These are phyloP conservation scores for Zoroaster sp. DNA, from an alignment of 53 echinoderm and acorn worm species.

Conservation along the genomic window DNA sequence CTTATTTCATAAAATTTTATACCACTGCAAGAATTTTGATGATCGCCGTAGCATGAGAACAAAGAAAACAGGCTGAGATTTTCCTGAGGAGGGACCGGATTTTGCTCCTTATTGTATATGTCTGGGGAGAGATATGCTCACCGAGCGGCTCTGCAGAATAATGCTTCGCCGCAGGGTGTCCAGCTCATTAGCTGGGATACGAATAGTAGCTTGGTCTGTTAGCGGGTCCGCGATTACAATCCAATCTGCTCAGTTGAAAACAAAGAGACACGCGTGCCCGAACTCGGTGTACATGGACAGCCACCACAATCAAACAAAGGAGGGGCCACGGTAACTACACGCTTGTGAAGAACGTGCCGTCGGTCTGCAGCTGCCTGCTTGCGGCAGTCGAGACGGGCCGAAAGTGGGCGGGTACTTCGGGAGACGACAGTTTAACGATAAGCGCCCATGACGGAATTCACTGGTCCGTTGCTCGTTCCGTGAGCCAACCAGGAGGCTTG, in stretches of 20 bases:
- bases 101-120: background rate
- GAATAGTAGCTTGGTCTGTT: background rate
- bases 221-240: constrained; percentile 39
- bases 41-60: constrained; percentile 51
- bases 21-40: constrained; percentile 71
- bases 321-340: constrained; percentile 3
- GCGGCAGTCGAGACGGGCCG: background rate
- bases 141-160: background rate
- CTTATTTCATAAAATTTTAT: constrained; percentile 68
- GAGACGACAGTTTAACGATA: constrained; percentile 56
- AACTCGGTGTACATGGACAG: background rate
- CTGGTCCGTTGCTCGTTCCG: constrained; percentile 23
- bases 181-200: constrained; percentile 47
- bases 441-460: constrained; percentile 59
- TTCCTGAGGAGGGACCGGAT: constrained; percentile 17
- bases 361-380: constrained; percentile 40
- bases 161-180: constrained; percentile 41
- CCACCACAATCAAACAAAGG: constrained; percentile 47
- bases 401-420: constrained; percentile 22
- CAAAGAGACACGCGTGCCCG: constrained; percentile 42
- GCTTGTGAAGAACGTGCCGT: background rate
- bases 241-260: constrained; percentile 45
- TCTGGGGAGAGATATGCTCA: background rate
- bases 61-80: constrained; percentile 56
- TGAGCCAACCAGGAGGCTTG: constrained; percentile 58